Base-by-base conservation (phyloP, 92 coral and sea anemone genomes). In the Zoanthus gigantus region DNA sequence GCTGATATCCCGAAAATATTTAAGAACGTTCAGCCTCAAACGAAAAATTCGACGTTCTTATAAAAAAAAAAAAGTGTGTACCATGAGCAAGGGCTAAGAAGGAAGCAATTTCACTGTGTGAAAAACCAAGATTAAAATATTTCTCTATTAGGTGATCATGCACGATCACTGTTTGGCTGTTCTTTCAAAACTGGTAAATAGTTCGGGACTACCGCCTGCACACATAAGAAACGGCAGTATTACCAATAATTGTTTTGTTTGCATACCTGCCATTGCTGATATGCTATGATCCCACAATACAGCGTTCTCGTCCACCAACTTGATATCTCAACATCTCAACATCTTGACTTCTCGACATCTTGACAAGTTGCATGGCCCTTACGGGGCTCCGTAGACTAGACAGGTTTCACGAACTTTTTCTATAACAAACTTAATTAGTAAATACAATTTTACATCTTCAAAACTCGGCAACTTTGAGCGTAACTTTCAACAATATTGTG, bases 121-220 rank as follows among this genome's bases (percentile, higher is more conserved):
- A 9, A 56, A 78, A 78, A 13, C 71, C 83, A 78, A 56, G 68
- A 28, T 78, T 42, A 48, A 78, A 78, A 29, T 78, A 78, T 5
- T 28, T n/a, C 31, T 78, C 71, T 78, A 57, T 56, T 3, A 78
- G 83, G 28, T 56, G 65, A 37, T 84, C 23, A 23, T 23, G 23
- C 88, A 73, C 88, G 81, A 54, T 73, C 54, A 68, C 57, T 73
- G 79, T 47, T 72, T 84, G 50, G 80, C 28, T 50, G 88, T 72
- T 84, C 72, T 84, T 48, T 71, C 47, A 23, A 31, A 28, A 50
- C 71, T 71, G 81, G 88, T 53, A 84, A 28, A 48, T 71, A 84
- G 2, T 23, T 72, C 68, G 53, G 54, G 53, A 84, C 80, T 48
- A 73, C 88, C 67, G 88, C 88, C 5, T 28, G 50, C 72, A 69